phyloP scores from a whole-genome alignment of 1,140 invertebrate genomes.

The Zophobas atratus region DNA sequence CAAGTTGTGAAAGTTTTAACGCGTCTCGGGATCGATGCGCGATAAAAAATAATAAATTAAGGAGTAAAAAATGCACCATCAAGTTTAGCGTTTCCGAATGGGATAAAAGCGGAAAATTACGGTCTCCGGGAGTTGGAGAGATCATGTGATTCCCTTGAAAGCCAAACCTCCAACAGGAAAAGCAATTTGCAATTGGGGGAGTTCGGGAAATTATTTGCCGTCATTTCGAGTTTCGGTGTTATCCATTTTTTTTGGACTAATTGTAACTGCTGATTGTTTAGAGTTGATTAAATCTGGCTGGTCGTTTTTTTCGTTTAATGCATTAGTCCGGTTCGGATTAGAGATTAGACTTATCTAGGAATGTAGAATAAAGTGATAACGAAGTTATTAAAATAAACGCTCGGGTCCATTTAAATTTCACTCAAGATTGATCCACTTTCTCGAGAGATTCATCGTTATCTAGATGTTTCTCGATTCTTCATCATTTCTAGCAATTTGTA shows the following conservation, averaged over 20 bases:
- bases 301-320: too few relatives aligned
- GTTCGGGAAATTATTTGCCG: not conserved
- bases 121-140: not conserved
- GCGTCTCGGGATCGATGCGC: not conserved
- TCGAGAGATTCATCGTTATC: not conserved
- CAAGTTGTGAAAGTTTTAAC: not conserved
- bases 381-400: not conserved
- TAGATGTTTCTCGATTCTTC: constrained; percentile 8
- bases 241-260: not conserved
- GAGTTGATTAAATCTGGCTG: too few relatives aligned
- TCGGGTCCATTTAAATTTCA: not conserved
- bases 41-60: constrained; percentile 2
- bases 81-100: not conserved
- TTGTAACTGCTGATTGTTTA: too few relatives aligned
- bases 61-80: constrained; percentile 11
- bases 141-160: not conserved
- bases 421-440: constrained; percentile 1
- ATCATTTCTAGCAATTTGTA: not conserved
- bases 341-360: not conserved
- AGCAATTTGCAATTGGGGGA: not conserved
- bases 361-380: not conserved
- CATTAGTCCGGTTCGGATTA: not conserved
- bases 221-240: not conserved
- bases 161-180: constrained; percentile 5
- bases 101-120: constrained; percentile 10